Conservation (phyloP, 2,113 vertebrate species). For the Eulacestoma nigropectus region DNA sequence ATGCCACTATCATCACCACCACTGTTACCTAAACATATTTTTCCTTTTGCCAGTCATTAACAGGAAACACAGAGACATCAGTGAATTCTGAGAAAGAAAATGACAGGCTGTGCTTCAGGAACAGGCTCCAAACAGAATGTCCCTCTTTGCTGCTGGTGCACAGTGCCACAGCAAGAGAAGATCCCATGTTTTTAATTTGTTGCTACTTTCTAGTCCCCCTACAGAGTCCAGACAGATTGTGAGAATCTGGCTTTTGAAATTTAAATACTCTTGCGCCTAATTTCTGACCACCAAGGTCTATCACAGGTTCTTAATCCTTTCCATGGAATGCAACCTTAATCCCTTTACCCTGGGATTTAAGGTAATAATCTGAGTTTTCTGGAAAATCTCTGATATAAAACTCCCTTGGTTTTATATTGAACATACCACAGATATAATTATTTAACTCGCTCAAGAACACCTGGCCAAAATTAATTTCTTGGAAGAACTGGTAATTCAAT, state of each 20-base stretch:
- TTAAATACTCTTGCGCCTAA: background rate
- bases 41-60: background rate
- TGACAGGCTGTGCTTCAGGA: background rate
- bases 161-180: background rate
- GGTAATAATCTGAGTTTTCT: background rate
- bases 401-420: background rate
- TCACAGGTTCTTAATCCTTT: background rate
- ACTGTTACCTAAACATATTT: background rate
- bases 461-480: conserved; percentile 19
- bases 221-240: background rate
- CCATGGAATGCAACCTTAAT: background rate
- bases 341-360: background rate
- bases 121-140: background rate
- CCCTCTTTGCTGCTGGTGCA: background rate
- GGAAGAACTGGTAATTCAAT: conserved; percentile 6
- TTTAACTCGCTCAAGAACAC: background rate
- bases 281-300: background rate
- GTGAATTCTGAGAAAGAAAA: background rate
- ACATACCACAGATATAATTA: background rate
- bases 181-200: background rate
- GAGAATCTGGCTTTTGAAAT: background rate
- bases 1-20: background rate
- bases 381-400: background rate
- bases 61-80: background rate
- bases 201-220: background rate